Conservation (phyloP, 1,140 invertebrate genomes). For the Atta texana region DNA sequence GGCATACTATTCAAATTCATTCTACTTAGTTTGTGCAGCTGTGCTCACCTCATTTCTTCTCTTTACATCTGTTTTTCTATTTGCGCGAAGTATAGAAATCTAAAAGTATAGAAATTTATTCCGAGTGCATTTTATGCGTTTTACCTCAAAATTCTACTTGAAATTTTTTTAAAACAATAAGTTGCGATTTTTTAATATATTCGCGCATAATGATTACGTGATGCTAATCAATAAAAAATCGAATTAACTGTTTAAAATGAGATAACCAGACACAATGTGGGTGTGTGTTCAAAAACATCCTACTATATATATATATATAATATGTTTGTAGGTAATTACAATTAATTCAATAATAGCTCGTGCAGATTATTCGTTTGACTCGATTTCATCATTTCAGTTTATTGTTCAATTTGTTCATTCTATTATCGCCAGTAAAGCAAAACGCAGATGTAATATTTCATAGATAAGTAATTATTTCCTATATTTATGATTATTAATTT, state of each 20-base stretch:
- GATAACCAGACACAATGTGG: no score
- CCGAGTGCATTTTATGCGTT: conserved; percentile 6
- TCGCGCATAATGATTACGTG: background rate
- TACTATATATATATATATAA: no score
- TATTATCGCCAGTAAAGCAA: no score
- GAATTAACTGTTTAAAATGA: background rate
- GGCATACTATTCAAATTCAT: conserved; percentile 70
- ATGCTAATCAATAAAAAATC: background rate
- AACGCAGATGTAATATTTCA: no score
- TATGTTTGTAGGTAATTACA: no score
- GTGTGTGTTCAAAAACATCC: no score
- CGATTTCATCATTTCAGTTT: no score
- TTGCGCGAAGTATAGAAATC: background rate
- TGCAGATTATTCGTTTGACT: no score
- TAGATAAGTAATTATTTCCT: no score
- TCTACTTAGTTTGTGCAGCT: conserved; percentile 55
- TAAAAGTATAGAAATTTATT: conserved; percentile 54
- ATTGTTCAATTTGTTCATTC: no score
- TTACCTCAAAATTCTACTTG: conserved; percentile 29
- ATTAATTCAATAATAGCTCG: no score
- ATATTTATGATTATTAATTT: no score
- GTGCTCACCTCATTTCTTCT: conserved; percentile 41
- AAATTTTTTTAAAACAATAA: conserved; percentile 33
- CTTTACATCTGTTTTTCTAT: conserved; percentile 44
- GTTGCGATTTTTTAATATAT: background rate